Base-by-base conservation (phyloP, 2,797 vertebrate genomes). In the Smutsia gigantea region DNA sequence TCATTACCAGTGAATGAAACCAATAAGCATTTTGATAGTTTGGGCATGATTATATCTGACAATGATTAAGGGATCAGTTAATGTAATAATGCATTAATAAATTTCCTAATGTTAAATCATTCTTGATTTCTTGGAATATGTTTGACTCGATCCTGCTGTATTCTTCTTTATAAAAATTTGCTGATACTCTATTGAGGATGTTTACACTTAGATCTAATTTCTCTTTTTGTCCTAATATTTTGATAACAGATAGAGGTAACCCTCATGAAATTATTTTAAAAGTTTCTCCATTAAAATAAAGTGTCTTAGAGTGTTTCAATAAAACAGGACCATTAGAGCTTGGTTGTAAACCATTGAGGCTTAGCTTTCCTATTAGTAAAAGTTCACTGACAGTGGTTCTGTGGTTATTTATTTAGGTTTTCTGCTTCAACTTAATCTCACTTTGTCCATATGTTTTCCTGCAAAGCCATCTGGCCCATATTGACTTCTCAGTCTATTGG, bases 81-180 rank as follows among this genome's bases (percentile, higher is more conserved):
- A 89, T 53, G 0, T 78, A 79, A 86, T 78, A 34, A 37, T n/a
- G 18, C 25, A n/a, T 95, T 57, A 63, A 13, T 87, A 39, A 23
- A 74, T 69, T 92, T 94, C 57, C 34, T 79, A 37, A n/a, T 81
- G 53, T 89, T 59, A 64, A 72, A 77, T 89, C 34, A 90, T n/a
- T 77, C 42, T 79, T 93, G 31, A 25, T 86, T 96, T 93, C 42
- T 34, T 92, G 37, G 49, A 79, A 75, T 71, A 53, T 15, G 14
- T 82, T 96, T 77, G 78, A 66, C 46, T 86, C 57, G 57, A 55
- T 71, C 53, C 55, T 91, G n/a, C 7, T 63, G 7, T 42, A 72
- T 66, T 57, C 6, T 31, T 88, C 8, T 75, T 84, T 87, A 14
- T 15, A 68, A 68, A 90, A 78, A 6, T 75, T 79, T 69, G 10